A percentile compares a stretch with the other conserved stretches of the same genome.
These are phyloP conservation scores for Sminthurinus signatus DNA, from an alignment of 1,140 invertebrate genomes.

Conservation along the genomic window DNA sequence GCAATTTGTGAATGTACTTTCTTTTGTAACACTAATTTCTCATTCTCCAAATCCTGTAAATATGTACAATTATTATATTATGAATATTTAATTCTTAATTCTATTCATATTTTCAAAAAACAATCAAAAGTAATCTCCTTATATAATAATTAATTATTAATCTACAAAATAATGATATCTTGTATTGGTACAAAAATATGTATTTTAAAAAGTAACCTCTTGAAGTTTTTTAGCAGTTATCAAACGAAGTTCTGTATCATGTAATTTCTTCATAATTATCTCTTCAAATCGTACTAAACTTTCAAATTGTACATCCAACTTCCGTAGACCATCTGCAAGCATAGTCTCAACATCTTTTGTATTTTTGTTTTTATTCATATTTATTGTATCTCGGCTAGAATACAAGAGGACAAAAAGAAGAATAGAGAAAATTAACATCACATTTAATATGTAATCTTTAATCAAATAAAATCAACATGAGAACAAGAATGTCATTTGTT, in stretches of 20 bases:
- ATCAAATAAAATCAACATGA: too few species aligned
- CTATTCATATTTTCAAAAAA: too few species aligned
- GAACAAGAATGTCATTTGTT: neutral
- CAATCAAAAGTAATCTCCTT: neutral
- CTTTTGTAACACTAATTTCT: constrained; percentile 20
- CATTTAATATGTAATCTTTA: too few species aligned
- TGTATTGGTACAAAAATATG: too few species aligned
- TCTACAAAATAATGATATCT: too few species aligned
- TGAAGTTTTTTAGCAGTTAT: neutral
- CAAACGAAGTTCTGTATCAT: constrained; percentile 25
- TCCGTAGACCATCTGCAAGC: constrained; percentile 20
- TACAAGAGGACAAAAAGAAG: too few species aligned
- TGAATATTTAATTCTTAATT: neutral
- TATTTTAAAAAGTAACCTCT: too few species aligned
- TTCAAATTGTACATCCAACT: constrained; percentile 29
- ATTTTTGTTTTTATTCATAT: neutral
- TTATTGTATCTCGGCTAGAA: neutral
- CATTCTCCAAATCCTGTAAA: constrained; percentile 27
- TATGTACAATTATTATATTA: neutral
- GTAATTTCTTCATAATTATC: constrained; percentile 30
- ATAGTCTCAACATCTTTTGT: neutral
- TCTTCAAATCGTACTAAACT: constrained; percentile 32
- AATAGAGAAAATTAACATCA: too few species aligned
- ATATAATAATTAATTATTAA: too few species aligned
- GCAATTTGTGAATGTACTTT: constrained; percentile 20